These are phyloP conservation scores for Mus spicilegus DNA, from an alignment of 2,113 vertebrate genomes.

Conservation along the genomic window DNA sequence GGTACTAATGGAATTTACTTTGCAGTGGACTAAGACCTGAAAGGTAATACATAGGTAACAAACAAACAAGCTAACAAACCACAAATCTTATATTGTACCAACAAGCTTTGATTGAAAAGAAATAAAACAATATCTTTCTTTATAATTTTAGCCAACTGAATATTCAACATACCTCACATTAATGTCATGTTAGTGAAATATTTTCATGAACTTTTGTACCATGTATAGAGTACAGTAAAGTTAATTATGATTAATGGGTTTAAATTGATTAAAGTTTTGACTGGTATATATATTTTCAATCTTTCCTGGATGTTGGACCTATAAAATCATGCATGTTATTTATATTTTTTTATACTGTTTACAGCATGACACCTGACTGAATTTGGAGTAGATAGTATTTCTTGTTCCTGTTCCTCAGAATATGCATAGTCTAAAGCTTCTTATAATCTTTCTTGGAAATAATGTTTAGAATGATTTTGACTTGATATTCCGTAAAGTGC, in stretches of 20 bases:
- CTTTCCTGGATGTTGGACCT: conserved; percentile 43
- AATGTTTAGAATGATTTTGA: not conserved
- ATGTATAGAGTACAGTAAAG: conserved; percentile 41
- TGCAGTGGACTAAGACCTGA: not conserved
- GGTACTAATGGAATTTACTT: not conserved
- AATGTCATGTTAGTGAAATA: not conserved
- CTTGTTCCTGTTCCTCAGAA: conserved; percentile 11
- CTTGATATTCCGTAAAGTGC: not conserved
- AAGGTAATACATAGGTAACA: not conserved
- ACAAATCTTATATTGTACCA: not conserved
- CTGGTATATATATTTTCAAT: conserved; percentile 47
- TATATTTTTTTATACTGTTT: conserved; percentile 35
- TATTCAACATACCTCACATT: not conserved
- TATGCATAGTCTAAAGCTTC: not conserved
- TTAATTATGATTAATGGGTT: conserved; percentile 49
- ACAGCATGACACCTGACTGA: conserved; percentile 18
- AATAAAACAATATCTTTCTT: not conserved
- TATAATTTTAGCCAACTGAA: not conserved
- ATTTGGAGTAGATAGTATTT: conserved; percentile 44
- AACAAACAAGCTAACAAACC: not conserved
- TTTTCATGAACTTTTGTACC: not conserved
- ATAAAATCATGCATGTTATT: not conserved
- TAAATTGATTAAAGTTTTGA: conserved; percentile 28
- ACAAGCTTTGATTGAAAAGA: not conserved
- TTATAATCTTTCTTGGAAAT: not conserved